Evolutionary conservation across 2,888 invertebrate species (phyloP), one percentile per base, ranked within the genome.

Genomic region (Caenorhabditis sulstoni): DNA sequence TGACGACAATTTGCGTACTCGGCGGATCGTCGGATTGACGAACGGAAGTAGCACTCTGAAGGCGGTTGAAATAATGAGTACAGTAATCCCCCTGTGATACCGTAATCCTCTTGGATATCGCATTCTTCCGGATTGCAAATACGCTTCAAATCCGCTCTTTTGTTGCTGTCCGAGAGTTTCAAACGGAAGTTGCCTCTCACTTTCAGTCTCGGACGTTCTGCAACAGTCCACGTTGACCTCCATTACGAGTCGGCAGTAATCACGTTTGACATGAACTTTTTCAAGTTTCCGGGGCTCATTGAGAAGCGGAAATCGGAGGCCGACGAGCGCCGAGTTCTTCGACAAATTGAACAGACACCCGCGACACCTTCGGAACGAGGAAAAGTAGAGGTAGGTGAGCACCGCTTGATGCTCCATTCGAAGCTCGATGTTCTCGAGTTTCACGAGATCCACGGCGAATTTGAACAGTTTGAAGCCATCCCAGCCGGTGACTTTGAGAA

Each of bases 381-480:
- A 58, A 29, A 73, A 73, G 35, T 73, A 73, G 16, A 73, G 41
- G 35, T 73, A 73, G 1, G 50, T 50, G n/a, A 73, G 50, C 41
- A 64, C 73, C 0, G n/a, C 49, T 12, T 50, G 57, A 47, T 58
- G 23, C 11, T 20, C 16, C 50, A 73, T 4, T 23, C 50, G 18
- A 9, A 73, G 14, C 1, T 53, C 39, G 35, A 73, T 23, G 41
- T 62, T 62, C 41, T 64, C 64, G 44, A 73, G 18, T 37, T 53
- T 45, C 35, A 29, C 1, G 0, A 73, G 39, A n/a, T 53, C 53
- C 12, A 73, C 64, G 8, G 47, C 4, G 49, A 73, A 65, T 3
- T 44, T n/a, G 55, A 64, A 73, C 20, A 57, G 23, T 7, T 55
- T 41, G 45, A 58, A 73, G 1, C 22, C 35, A 8, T 47, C 3